Evolutionary conservation across 2,888 invertebrate genomes (phyloP), one percentile per base, ranked within the genome.

Genomic region (Lasioglossum pauxillum): DNA sequence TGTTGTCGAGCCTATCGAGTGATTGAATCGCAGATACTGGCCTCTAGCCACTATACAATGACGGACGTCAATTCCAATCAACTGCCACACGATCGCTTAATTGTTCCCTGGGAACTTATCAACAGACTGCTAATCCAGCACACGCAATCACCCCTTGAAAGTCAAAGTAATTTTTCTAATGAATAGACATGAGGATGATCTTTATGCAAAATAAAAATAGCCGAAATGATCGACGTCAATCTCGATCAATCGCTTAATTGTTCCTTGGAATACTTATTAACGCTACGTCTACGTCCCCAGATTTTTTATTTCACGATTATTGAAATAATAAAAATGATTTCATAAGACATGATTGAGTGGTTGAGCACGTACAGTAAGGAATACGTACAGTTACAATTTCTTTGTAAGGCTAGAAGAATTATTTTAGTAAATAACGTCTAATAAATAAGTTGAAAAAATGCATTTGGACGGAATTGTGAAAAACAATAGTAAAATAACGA

Each of bases 31-130:
- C 57, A 60, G 27, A 60, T 60, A 60, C 57, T 60, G 57, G n/a
- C 57, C 10, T 27, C 57, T 27, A 27, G 57, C 5, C 27, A 27
- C 57, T 60, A 27, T 60, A 27, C 57, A 60, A 60, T 60, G 57
- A n/a, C 8, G 57, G n/a, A 60, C 57, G 57, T 60, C 57, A 60
- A 60, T 60, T 60, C 27, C 57, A 60, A 60, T 60, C 57, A 60
- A 60, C n/a, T 60, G 27, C 57, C 57, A 27, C 57, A 27, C 27
- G 57, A 27, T 60, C n/a, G 57, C n/a, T 60, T 60, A 60, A 60
- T 60, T 60, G 57, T 60, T 27, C 27, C 57, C 14, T 60, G n/a
- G 57, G 57, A 60, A 27, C 57, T 10, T 60, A 60, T 27, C 27
- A 60, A 27, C 57, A 60, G n/a, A 60, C 27, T 60, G n/a, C 57